phyloP scores from a whole-genome alignment of 2,888 invertebrate species.

The Argyresthia albistria region DNA sequence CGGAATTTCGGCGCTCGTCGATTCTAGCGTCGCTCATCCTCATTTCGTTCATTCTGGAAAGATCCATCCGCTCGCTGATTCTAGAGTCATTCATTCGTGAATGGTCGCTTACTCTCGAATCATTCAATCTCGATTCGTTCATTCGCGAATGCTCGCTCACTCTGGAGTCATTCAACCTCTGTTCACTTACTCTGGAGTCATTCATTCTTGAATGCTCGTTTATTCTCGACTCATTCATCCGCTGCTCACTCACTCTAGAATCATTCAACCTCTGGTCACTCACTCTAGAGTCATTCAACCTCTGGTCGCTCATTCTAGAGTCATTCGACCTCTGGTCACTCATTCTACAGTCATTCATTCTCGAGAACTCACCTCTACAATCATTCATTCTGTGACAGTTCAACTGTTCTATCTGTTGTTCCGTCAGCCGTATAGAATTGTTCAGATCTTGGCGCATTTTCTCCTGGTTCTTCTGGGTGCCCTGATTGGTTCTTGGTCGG shows the following conservation, averaged over 20 bases:
- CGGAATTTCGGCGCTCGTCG: conserved; percentile 16
- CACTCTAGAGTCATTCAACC: conserved; percentile 10
- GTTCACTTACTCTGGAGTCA: conserved; percentile 6
- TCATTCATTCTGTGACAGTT: conserved; percentile 28
- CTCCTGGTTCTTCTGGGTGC: conserved; percentile 33
- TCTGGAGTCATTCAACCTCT: conserved; percentile 10
- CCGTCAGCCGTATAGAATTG: conserved; percentile 27
- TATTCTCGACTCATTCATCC: conserved; percentile 6
- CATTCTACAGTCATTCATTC: conserved; percentile 17
- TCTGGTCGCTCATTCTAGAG: conserved; percentile 6
- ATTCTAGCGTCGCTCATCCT: conserved; percentile 20
- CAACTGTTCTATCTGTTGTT: conserved; percentile 31
- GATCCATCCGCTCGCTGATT: conserved; percentile 5
- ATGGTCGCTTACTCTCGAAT: conserved; percentile 4
- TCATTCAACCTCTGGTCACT: conserved; percentile 24
- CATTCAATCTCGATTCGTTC: conserved; percentile 9
- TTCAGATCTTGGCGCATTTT: conserved; percentile 35
- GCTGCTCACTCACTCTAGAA: conserved; percentile 11
- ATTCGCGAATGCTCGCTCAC: conserved; percentile 19
- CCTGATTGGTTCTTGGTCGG: conserved; percentile 27
- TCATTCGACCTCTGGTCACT: conserved; percentile 25
- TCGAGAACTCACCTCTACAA: conserved; percentile 11
- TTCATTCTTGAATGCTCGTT: conserved; percentile 11
- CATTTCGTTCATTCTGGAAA: conserved; percentile 30
- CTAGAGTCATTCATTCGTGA: conserved; percentile 11